These are phyloP conservation scores for Aurelia coerulea DNA, from an alignment of 30 jellyfish, hydroid and myxozoan genomes.

Conservation along the genomic window DNA sequence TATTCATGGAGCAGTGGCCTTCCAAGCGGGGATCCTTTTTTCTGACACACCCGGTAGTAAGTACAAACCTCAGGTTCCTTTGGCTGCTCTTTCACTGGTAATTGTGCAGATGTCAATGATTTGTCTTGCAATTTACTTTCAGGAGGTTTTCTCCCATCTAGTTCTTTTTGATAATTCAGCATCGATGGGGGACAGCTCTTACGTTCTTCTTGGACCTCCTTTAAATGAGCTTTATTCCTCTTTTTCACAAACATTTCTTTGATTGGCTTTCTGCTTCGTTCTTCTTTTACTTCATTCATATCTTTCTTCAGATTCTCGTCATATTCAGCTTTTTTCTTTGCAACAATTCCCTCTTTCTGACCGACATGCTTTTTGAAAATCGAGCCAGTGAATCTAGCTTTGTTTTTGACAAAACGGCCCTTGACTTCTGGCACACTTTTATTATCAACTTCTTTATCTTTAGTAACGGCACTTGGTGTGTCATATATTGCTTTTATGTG, in stretches of 20 bases:
- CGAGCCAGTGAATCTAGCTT: too few species aligned
- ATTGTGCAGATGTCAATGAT: constrained; percentile 21
- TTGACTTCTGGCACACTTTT: too few species aligned
- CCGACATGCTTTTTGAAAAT: too few species aligned
- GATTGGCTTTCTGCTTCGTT: not conserved
- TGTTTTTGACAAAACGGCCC: too few species aligned
- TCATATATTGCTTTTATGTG: too few species aligned
- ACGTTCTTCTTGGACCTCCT: constrained; percentile 16
- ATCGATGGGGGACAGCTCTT: constrained; percentile 50
- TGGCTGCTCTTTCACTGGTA: not conserved
- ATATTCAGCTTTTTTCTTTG: not conserved
- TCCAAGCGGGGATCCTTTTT: too few species aligned
- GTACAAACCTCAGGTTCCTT: not conserved
- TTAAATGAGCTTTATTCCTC: not conserved
- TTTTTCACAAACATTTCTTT: constrained; percentile 5
- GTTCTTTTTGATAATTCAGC: not conserved
- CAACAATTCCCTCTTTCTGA: too few species aligned
- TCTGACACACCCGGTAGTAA: not conserved
- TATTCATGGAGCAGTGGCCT: too few species aligned
- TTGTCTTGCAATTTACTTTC: constrained; percentile 49
- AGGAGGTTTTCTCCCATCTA: not conserved
- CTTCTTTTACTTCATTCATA: not conserved
- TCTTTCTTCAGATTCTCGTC: not conserved
- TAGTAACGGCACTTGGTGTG: too few species aligned
- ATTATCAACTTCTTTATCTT: too few species aligned